Conservation (phyloP, 2,888 invertebrate species). For the Apodemia hepburni region DNA sequence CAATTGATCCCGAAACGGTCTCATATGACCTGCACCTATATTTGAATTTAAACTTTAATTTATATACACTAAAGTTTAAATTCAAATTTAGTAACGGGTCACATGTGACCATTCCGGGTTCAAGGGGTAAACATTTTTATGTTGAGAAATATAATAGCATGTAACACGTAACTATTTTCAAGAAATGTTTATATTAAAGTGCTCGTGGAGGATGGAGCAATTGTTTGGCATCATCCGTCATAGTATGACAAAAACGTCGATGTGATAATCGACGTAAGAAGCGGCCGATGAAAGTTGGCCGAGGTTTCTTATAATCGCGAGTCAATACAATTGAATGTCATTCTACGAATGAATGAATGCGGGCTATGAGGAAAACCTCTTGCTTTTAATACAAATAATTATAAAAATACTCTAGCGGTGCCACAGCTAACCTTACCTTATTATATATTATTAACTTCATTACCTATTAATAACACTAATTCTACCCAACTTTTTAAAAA, state of each 20-base stretch:
- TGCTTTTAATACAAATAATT: background rate
- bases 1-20: no score
- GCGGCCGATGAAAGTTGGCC: background rate
- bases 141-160: background rate
- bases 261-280: background rate
- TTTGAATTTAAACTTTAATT: no score
- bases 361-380: background rate
- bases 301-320: background rate
- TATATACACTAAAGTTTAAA: no score
- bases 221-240: background rate
- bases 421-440: no score
- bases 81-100: no score
- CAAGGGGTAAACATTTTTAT: no score
- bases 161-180: background rate
- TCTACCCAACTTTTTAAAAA: no score
- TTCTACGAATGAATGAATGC: background rate
- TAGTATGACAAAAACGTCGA: background rate
- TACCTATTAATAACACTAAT: no score
- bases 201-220: background rate
- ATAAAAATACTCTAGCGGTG: no score
- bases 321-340: background rate
- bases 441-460: no score
- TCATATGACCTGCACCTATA: no score
- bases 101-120: no score
- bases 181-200: background rate